Conservation (phyloP, 2,797 vertebrate genomes). For the Mycteria americana region DNA sequence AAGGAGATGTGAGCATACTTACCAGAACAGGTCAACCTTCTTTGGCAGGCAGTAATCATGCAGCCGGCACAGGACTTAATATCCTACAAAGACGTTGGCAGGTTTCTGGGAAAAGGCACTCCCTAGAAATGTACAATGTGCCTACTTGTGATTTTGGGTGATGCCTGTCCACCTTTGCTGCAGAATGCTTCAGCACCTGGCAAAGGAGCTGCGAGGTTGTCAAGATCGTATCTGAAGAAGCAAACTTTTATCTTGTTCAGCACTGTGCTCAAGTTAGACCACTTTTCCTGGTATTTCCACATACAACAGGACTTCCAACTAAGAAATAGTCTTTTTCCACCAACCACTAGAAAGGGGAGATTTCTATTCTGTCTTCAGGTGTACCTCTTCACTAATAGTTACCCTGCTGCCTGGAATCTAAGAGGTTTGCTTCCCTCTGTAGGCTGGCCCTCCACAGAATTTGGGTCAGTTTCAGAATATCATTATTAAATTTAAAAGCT, state of each 20-base stretch:
- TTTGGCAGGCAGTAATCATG: neutral
- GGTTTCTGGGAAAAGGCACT: neutral
- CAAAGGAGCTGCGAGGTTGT: neutral
- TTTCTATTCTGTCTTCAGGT: neutral
- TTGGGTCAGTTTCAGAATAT: constrained; percentile 8
- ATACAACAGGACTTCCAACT: neutral
- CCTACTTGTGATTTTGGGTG: neutral
- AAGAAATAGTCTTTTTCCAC: neutral
- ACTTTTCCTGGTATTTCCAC: neutral
- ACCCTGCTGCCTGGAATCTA: neutral
- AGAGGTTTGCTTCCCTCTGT: neutral
- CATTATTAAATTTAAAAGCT: neutral
- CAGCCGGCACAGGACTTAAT: neutral
- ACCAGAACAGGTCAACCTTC: neutral
- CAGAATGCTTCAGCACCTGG: neutral
- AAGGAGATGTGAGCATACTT: neutral
- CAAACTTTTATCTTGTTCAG: neutral
- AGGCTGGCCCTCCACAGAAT: neutral
- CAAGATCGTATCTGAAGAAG: neutral
- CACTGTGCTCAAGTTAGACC: neutral
- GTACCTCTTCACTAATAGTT: neutral
- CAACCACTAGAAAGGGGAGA: neutral
- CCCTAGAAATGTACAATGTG: neutral
- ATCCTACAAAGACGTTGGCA: neutral
- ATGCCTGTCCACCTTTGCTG: neutral